Evolutionary conservation across 2,797 vertebrate genomes (phyloP).

Genomic region (Lates japonicus): DNA sequence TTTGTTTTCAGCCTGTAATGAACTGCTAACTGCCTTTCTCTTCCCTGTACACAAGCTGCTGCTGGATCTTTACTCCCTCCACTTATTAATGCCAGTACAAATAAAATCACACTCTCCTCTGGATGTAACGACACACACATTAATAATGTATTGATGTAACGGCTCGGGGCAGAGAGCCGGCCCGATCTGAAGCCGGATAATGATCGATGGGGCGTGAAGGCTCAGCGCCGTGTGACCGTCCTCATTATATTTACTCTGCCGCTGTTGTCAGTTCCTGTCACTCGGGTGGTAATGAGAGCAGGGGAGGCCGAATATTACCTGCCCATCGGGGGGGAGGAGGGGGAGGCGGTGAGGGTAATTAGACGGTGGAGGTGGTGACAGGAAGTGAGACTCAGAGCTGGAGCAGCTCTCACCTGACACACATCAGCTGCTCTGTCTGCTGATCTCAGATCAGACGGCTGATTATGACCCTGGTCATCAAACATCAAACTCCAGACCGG

Average conservation of each 20-base stretch:
- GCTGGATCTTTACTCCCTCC: slow-evolving; percentile 49
- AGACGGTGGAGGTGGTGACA: slow-evolving; percentile 55
- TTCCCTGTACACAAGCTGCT: slow-evolving; percentile 47
- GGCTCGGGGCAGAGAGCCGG: slow-evolving; percentile 49
- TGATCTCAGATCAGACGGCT: no score
- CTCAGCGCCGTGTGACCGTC: slow-evolving; percentile 62
- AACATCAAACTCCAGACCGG: no score
- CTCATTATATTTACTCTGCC: slow-evolving; percentile 71
- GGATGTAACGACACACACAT: slow-evolving; percentile 68
- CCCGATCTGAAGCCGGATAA: slow-evolving; percentile 57
- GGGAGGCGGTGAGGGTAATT: slow-evolving; percentile 64
- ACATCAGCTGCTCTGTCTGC: no score
- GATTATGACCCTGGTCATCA: no score
- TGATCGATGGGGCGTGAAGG: slow-evolving; percentile 68
- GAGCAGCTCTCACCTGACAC: no score
- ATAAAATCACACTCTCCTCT: slow-evolving; percentile 48
- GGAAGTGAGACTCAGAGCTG: slow-evolving; percentile 17
- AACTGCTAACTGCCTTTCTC: slow-evolving; percentile 42
- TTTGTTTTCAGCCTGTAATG: slow-evolving; percentile 65
- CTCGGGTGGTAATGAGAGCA: slow-evolving; percentile 53
- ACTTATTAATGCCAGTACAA: slow-evolving; percentile 70
- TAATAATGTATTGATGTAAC: slow-evolving; percentile 77
- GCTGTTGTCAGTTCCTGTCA: slow-evolving; percentile 62
- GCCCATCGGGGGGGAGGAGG: slow-evolving; percentile 54
- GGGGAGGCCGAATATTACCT: slow-evolving; percentile 55